These are phyloP conservation scores for Sebastes trivittatus DNA, from an alignment of 2,797 vertebrate genomes.

Conservation along the genomic window DNA sequence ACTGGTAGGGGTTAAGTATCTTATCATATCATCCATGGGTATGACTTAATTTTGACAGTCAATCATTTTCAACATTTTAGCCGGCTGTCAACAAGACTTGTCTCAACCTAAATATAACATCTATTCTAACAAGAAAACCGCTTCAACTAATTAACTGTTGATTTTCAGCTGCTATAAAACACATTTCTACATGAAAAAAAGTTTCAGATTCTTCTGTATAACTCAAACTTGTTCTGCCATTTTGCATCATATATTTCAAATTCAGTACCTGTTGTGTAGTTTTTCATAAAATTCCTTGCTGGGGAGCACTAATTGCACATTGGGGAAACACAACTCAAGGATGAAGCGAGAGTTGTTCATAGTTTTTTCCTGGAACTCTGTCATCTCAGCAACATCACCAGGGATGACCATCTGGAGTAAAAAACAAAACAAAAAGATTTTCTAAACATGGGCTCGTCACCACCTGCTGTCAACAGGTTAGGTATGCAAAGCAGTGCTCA, in stretches of 20 bases:
- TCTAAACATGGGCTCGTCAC: not conserved
- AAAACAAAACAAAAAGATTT: conserved; percentile 19
- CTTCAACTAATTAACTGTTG: not conserved
- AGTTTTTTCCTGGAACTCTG: conserved; percentile 97
- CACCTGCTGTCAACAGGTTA: conserved; percentile 13
- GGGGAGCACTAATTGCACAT: conserved; percentile 89
- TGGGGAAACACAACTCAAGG: conserved; percentile 91
- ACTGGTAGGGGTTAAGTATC: not conserved
- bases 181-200: not conserved
- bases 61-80: not conserved
- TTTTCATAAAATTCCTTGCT: conserved; percentile 96
- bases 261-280: conserved; percentile 91
- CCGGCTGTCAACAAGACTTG: not conserved
- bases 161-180: not conserved
- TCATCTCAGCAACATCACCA: conserved; percentile 95
- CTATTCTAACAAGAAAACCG: not conserved
- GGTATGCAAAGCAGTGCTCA: conserved; percentile 33
- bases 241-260: not conserved
- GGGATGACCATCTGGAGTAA: conserved; percentile 95
- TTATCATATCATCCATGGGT: not conserved
- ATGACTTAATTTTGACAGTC: not conserved
- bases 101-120: not conserved
- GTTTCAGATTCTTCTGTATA: not conserved
- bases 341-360: conserved; percentile 95
- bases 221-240: not conserved